Conservation (phyloP, 2,797 vertebrate species). For the Nannoperca obscura region DNA sequence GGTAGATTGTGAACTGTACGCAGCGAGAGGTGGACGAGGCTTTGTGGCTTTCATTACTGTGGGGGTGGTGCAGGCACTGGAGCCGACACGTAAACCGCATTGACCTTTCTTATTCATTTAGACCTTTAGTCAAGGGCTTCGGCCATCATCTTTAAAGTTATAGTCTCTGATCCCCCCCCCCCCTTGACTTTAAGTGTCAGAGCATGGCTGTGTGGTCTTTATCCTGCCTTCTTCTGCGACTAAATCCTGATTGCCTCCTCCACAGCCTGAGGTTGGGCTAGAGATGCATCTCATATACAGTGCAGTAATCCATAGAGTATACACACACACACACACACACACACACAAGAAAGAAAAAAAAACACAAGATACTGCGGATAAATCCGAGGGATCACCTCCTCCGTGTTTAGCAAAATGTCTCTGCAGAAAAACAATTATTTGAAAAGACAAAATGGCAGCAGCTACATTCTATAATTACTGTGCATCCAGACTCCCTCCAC, state of each 20-base stretch:
- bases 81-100: slow-evolving; percentile 78
- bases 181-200: slow-evolving; percentile 78
- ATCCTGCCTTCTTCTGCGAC: slow-evolving; percentile 73
- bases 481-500: slow-evolving; percentile 13
- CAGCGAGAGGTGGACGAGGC: slow-evolving; percentile 52
- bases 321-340: slow-evolving; percentile 42
- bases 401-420: slow-evolving; percentile 63
- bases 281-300: slow-evolving; percentile 78
- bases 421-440: slow-evolving; percentile 62
- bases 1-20: slow-evolving; percentile 55
- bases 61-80: slow-evolving; percentile 70
- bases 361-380: slow-evolving; percentile 65
- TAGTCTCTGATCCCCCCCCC: slow-evolving; percentile 74
- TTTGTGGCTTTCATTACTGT: slow-evolving; percentile 75
- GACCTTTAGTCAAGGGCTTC: slow-evolving; percentile 86
- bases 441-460: slow-evolving; percentile 69
- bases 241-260: slow-evolving; percentile 79
- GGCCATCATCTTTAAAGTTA: slow-evolving; percentile 84
- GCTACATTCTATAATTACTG: slow-evolving; percentile 32
- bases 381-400: slow-evolving; percentile 71
- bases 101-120: slow-evolving; percentile 85
- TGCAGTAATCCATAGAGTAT: slow-evolving; percentile 71
- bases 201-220: slow-evolving; percentile 78
- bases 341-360: not conserved
- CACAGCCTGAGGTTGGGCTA: slow-evolving; percentile 65